A percentile compares a stretch with the other conserved stretches of the same genome.
Evolutionary conservation across 2,113 vertebrate genomes (phyloP).

Genomic region (Tor tambroides): DNA sequence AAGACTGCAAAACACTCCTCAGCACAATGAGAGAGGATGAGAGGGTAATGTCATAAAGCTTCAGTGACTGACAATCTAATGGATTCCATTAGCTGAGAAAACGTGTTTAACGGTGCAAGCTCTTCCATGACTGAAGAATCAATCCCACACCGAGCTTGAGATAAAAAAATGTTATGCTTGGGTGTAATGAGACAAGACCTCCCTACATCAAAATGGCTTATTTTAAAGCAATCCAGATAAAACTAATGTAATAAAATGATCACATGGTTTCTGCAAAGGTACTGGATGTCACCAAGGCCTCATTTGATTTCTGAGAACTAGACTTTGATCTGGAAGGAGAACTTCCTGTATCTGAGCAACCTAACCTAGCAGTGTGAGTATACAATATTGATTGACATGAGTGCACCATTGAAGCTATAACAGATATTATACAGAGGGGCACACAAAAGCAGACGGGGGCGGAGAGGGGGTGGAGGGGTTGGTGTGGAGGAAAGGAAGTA

Average conservation of each 20-base stretch:
- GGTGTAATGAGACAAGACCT: not conserved
- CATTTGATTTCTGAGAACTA: no score
- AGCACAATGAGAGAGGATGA: not conserved
- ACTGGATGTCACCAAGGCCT: not conserved
- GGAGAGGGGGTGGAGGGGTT: no score
- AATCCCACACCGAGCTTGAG: not conserved
- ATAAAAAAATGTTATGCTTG: not conserved
- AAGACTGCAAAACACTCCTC: not conserved
- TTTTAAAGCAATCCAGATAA: not conserved
- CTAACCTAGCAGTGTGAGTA: not conserved
- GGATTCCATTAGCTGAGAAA: not conserved
- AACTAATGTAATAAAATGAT: not conserved
- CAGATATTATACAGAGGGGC: not conserved
- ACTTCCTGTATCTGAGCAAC: not conserved
- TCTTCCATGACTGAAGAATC: not conserved
- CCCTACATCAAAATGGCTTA: not conserved
- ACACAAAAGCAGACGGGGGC: conserved; percentile 1
- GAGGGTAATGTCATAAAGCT: not conserved
- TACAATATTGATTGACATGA: not conserved
- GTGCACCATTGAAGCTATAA: not conserved
- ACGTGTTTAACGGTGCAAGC: not conserved
- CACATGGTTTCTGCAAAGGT: not conserved
- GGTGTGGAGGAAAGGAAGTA: conserved; percentile 49
- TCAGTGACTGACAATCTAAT: not conserved
- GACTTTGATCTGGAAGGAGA: not conserved